Conservation (phyloP, 1,140 invertebrate genomes). For the Oreohelix idahoensis region DNA sequence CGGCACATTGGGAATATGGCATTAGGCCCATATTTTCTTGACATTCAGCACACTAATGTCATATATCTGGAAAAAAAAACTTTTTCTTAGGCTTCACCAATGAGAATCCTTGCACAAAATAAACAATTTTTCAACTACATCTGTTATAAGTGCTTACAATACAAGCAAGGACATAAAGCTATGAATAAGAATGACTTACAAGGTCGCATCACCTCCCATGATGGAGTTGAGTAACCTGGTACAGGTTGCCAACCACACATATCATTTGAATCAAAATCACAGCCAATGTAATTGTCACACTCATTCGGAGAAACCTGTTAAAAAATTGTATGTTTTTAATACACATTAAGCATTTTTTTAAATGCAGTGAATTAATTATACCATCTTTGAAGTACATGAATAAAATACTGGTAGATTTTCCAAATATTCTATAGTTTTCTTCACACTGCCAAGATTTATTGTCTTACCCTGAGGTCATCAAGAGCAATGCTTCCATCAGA, state of each 20-base stretch:
- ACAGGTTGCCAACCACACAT: constrained; percentile 63
- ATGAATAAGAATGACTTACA: constrained; percentile 48
- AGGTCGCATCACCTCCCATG: constrained; percentile 65
- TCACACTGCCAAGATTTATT: no score
- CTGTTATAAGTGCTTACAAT: not conserved
- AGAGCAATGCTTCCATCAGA: constrained; percentile 52
- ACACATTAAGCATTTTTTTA: not conserved
- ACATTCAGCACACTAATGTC: no score
- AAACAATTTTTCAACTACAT: not conserved
- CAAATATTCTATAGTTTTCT: no score
- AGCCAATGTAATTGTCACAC: constrained; percentile 55
- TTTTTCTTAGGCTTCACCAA: no score
- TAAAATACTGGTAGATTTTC: not conserved
- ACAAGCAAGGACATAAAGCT: not conserved
- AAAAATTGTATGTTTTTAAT: constrained; percentile 60
- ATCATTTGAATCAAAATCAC: constrained; percentile 66
- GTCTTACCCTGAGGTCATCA: constrained; percentile 39
- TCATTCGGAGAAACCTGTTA: constrained; percentile 43
- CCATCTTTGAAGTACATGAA: no score
- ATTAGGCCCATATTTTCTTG: no score
- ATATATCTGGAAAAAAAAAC: no score
- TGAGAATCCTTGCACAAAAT: not conserved
- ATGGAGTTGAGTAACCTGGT: constrained; percentile 52
- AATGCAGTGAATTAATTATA: not conserved
- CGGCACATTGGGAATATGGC: no score